A percentile compares a stretch with the other conserved stretches of the same genome.
phyloP scores from a whole-genome alignment of 2,113 vertebrate species.

The Sylvia atricapilla region DNA sequence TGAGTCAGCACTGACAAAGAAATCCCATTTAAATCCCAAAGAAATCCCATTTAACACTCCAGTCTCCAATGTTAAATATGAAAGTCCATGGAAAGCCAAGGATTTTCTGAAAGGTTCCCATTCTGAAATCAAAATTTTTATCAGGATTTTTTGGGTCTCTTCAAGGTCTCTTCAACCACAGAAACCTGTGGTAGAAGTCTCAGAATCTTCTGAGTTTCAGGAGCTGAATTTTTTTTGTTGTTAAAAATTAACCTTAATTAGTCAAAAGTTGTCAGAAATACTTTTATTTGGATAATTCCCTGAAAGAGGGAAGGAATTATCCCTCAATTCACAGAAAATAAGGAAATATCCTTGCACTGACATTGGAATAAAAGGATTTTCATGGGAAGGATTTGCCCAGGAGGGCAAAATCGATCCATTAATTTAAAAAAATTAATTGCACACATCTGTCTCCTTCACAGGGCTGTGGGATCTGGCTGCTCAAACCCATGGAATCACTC shows the following conservation, averaged over 20 bases:
- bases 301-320: neutral
- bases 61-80: neutral
- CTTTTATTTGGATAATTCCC: neutral
- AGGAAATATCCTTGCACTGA: neutral
- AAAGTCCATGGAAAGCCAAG: neutral
- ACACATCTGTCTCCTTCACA: neutral
- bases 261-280: neutral
- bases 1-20: neutral
- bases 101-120: neutral
- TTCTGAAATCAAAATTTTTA: neutral
- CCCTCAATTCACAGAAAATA: rapidly evolving
- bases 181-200: neutral
- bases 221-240: neutral
- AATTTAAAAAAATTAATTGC: neutral
- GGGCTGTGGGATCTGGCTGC: neutral
- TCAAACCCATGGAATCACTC: neutral
- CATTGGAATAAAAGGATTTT: neutral
- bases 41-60: neutral
- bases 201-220: neutral
- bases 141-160: neutral
- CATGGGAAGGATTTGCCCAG: rapidly evolving
- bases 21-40: neutral
- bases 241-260: neutral
- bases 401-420: neutral
- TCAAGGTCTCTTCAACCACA: neutral